These are phyloP conservation scores for Typhlichthys subterraneus DNA, from an alignment of 2,797 vertebrate species.

Conservation along the genomic window DNA sequence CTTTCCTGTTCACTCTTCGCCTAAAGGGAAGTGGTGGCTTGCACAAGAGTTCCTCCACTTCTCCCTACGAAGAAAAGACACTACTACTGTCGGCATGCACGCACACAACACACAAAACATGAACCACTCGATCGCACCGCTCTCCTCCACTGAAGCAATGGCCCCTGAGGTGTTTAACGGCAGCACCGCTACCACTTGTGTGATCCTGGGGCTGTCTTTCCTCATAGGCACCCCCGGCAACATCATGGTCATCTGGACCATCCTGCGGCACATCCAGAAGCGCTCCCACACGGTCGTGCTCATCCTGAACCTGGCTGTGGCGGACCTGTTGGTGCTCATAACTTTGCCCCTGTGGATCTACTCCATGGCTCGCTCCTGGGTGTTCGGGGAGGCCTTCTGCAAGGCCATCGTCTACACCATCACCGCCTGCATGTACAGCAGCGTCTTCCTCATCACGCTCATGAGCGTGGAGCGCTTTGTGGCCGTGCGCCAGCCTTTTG, in stretches of 20 bases:
- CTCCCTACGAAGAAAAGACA: slow-evolving; percentile 63
- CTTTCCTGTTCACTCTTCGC: slow-evolving; percentile 55
- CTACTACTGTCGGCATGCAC: slow-evolving; percentile 52
- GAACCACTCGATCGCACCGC: slow-evolving; percentile 48
- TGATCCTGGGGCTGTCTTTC: slow-evolving; percentile 82
- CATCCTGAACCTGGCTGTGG: slow-evolving; percentile 83
- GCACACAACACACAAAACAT: slow-evolving; percentile 47
- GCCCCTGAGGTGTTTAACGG: slow-evolving; percentile 50
- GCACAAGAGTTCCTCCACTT: slow-evolving; percentile 58
- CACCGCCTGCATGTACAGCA: slow-evolving; percentile 86
- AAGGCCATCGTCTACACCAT: slow-evolving; percentile 82
- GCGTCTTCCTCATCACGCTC: slow-evolving; percentile 85
- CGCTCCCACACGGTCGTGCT: slow-evolving; percentile 82
- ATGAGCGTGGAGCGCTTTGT: slow-evolving; percentile 86
- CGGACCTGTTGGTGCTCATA: slow-evolving; percentile 85
- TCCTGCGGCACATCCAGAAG: slow-evolving; percentile 78
- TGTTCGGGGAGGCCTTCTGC: slow-evolving; percentile 76
- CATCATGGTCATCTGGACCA: slow-evolving; percentile 86
- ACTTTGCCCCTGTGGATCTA: slow-evolving; percentile 90
- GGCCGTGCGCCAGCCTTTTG: slow-evolving; percentile 82
- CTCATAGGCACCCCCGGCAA: slow-evolving; percentile 84
- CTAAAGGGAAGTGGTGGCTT: slow-evolving; percentile 73
- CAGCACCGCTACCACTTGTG: slow-evolving; percentile 66
- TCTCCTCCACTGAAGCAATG: slow-evolving; percentile 35
- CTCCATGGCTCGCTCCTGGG: slow-evolving; percentile 80